Base-by-base conservation (phyloP, 2,888 invertebrate species). In the Harpalus rufipes region DNA sequence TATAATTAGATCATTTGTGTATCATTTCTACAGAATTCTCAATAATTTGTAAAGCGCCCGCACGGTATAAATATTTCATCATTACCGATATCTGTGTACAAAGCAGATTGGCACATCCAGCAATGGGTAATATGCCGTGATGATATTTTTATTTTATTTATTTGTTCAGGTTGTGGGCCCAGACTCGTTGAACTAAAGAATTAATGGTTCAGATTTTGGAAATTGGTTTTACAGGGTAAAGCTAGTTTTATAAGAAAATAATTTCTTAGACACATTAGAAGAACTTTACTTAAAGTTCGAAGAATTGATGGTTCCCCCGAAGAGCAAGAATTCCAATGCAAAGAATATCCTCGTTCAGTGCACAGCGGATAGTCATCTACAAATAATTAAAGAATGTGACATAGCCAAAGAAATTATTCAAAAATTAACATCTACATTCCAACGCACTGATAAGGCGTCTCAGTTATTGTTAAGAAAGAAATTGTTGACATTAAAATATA, bases 401-500 rank as follows among this genome's bases (percentile, higher is more conserved):
- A 58, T 14, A 58, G n/a, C 58, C 58, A 58, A 14, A 58, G 58
- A 58, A 5, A 58, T 58, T 58, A 58, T 58, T 5, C n/a, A 58
- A 58, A 58, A 58, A n/a, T 58, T 58, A 58, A 58, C 58, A 58
- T 16, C 16, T 6, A 58, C 58, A 58, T 58, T 58, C 16, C n/a
- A 58, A 58, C 58, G 58, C 16, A 58, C 58, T 5, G 58, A 14
- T 58, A 58, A 6, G 1, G 44, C 44, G 10, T 44, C 44, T 44
- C 44, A 44, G 44, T 44, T 44, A 44, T 44, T 44, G 44, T 44
- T 44, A 44, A 44, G 44, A 44, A 44, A 44, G 44, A 44, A 44
- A 44, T 44, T 58, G 58, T 58, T 58, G 58, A 58, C 58, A 58
- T 16, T 58, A 16, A 58, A 58, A 58, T 58, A 58, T 58, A 58